These are phyloP conservation scores for Leucoraja ocellata DNA, from an alignment of 2,797 vertebrate genomes.

Conservation along the genomic window DNA sequence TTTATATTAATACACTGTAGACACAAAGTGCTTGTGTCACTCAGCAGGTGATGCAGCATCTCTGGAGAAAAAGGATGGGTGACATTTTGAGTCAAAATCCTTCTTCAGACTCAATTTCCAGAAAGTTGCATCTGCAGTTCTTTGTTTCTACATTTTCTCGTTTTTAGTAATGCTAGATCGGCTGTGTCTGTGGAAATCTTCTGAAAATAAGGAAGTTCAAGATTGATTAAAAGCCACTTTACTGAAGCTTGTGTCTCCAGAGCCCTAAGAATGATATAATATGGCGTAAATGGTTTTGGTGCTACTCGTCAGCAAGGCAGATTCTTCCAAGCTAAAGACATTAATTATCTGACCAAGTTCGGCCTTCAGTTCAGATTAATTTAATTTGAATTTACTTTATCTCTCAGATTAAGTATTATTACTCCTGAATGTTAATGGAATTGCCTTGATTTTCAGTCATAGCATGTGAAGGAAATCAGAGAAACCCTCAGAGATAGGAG, in stretches of 20 bases:
- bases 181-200: not conserved
- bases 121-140: no score
- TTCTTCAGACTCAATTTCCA: no score
- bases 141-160: no score
- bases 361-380: not conserved
- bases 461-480: no score
- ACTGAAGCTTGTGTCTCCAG: not conserved
- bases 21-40: no score
- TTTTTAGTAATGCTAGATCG: not conserved
- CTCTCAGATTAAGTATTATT: not conserved
- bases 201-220: not conserved
- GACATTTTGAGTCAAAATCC: no score
- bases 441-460: not conserved
- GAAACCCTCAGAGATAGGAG: not conserved
- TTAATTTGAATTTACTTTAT: not conserved
- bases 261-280: not conserved
- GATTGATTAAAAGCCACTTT: not conserved
- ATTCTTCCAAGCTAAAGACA: not conserved
- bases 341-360: not conserved
- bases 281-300: not conserved
- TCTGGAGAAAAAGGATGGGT: no score
- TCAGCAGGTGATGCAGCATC: no score
- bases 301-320: not conserved
- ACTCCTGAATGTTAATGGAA: not conserved
- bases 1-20: no score